Evolutionary conservation across 23 tunicate species (phyloP), one percentile per base, ranked within the genome.

Genomic region (Oikopleura albicans): DNA sequence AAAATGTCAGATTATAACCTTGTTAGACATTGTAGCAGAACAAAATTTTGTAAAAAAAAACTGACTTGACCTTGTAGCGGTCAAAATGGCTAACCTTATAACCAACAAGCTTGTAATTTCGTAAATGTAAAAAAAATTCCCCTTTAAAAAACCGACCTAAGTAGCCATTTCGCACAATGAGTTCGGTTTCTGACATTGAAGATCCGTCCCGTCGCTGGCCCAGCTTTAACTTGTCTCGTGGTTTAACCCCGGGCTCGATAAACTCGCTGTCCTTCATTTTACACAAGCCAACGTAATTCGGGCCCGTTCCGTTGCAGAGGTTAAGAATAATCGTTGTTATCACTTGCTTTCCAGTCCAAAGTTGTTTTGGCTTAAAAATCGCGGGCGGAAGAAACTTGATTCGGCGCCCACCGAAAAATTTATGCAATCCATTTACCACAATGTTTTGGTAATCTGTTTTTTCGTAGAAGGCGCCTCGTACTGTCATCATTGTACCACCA

Each of bases 271-370:
- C 79, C 37, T 71, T 71, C 79, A 71, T 71, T 71, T 71, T 71
- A 29, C 79, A 71, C 4, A 22, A 2, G 37, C 79, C 79, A 16
- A 71, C 37, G 37, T 71, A 71, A 2, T 27, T 16, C 2, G 79
- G 79, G 27, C 79, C 79, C 4, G 79, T 12, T 16, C 79, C 79
- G 79, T 37, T 37, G 37, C 79, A 71, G 36, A 71, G 33, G 31
- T 71, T 71, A 2, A 12, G 79, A 71, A 71, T 71, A 12, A 71
- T 71, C 79, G 79, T 71, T 4, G 57, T 8, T 31, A 39, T 0
- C 27, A 95, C 96, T 86, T 95, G 99, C 83, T 95, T 95, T 85
- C 99, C 99, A 40, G 96, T 86, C 99, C 99, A 95, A 40, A 95
- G 31, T 39, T 4, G 76, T 76, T 88, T 39, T 0, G 99, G 99